These are phyloP conservation scores for Eupithecia centaureata DNA, from an alignment of 2,888 invertebrate species.

Conservation along the genomic window DNA sequence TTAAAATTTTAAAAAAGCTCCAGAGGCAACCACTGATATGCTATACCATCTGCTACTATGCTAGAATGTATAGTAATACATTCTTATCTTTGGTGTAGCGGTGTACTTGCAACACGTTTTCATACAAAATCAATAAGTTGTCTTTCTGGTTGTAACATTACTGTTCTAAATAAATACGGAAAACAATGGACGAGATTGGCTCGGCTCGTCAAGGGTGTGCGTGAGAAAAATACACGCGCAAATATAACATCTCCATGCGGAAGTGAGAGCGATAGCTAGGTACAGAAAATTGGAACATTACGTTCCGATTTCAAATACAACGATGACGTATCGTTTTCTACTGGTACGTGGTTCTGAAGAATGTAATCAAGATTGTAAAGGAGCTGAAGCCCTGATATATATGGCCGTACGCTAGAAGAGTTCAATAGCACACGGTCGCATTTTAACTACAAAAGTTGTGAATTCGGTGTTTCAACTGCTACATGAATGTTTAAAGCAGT, in stretches of 20 bases:
- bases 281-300: neutral
- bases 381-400: too few species aligned
- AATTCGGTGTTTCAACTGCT: too few species aligned
- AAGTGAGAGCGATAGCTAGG: neutral
- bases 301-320: neutral
- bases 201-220: constrained; percentile 6
- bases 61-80: too few species aligned
- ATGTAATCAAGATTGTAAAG: neutral
- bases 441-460: too few species aligned
- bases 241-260: neutral
- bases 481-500: too few species aligned
- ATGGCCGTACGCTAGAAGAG: too few species aligned
- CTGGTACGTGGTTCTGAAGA: neutral
- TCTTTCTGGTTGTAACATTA: neutral
- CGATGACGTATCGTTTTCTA: neutral
- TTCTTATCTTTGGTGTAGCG: too few species aligned
- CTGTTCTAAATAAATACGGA: neutral
- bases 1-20: neutral
- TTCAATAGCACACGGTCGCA: too few species aligned
- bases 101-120: neutral
- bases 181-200: constrained; percentile 11
- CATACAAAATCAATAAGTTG: neutral
- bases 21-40: neutral
- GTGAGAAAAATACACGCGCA: constrained; percentile 5
- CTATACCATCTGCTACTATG: too few species aligned